phyloP scores from a whole-genome alignment of 2,113 vertebrate genomes.

The Pseudolaguvia tuberculata region DNA sequence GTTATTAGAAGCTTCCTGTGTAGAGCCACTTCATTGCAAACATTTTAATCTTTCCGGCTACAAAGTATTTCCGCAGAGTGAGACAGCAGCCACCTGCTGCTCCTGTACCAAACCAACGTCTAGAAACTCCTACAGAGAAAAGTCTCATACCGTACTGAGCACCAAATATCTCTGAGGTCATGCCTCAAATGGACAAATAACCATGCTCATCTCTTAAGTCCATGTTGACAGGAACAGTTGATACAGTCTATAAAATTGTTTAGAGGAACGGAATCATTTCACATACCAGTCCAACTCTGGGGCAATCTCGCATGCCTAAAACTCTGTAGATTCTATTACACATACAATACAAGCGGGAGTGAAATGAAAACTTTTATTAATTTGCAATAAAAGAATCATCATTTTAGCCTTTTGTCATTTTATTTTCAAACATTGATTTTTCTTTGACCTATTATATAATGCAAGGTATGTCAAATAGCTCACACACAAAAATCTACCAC shows the following conservation, averaged over 20 bases:
- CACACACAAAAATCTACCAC: neutral
- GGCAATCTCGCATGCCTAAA: neutral
- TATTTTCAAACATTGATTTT: neutral
- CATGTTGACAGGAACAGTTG: conserved; percentile 15
- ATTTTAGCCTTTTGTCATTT: no score
- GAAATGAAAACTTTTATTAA: neutral
- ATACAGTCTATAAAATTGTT: neutral
- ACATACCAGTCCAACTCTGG: neutral
- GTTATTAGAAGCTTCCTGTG: conserved; percentile 42
- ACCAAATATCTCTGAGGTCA: conserved; percentile 11
- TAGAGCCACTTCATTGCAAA: conserved; percentile 30
- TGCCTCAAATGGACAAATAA: conserved; percentile 13
- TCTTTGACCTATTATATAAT: neutral
- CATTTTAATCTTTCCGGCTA: conserved; percentile 46
- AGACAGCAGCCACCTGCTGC: conserved; percentile 44
- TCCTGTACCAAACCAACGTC: conserved; percentile 32
- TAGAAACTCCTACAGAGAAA: conserved; percentile 11
- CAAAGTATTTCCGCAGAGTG: conserved; percentile 37
- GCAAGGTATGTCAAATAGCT: neutral
- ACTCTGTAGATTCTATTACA: neutral
- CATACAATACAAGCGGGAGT: neutral
- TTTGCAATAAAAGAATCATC: neutral
- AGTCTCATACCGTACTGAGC: neutral
- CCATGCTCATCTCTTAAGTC: conserved; percentile 2
- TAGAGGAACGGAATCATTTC: neutral